Conservation (phyloP, 2,113 vertebrate species). For the Phyllostomus hastatus region DNA sequence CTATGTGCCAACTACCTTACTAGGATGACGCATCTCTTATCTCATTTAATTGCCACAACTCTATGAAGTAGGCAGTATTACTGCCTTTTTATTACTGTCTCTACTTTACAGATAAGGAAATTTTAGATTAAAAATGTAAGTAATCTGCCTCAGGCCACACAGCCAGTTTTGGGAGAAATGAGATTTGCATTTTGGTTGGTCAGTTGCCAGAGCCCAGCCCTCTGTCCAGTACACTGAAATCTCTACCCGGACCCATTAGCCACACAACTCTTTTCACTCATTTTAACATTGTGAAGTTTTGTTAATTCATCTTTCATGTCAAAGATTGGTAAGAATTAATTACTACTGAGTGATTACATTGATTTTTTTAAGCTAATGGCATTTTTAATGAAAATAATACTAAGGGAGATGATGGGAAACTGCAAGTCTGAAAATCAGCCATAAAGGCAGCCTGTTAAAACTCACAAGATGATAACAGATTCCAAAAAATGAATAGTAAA, state of each 20-base stretch:
- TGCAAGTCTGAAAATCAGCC: constrained; percentile 32
- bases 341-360: constrained; percentile 71
- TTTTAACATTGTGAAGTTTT: constrained; percentile 57
- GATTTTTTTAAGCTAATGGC: constrained; percentile 73
- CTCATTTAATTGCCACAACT: not conserved
- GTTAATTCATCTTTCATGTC: constrained; percentile 58
- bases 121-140: not conserved
- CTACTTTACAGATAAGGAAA: not conserved
- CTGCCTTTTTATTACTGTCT: not conserved
- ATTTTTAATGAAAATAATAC: constrained; percentile 76
- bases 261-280: not conserved
- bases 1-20: not conserved
- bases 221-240: not conserved
- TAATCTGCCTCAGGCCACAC: not conserved
- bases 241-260: not conserved
- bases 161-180: not conserved
- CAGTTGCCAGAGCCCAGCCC: not conserved
- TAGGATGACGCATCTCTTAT: not conserved
- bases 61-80: not conserved
- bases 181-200: too few relatives aligned
- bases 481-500: constrained; percentile 18
- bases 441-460: constrained; percentile 30
- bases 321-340: constrained; percentile 71
- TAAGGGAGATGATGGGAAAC: constrained; percentile 40
- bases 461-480: not conserved